Percentiles rank a stretch among this genome's conserved stretches.
phyloP scores from a whole-genome alignment of 2,888 invertebrate species.

The Pachymerium ferrugineum region DNA sequence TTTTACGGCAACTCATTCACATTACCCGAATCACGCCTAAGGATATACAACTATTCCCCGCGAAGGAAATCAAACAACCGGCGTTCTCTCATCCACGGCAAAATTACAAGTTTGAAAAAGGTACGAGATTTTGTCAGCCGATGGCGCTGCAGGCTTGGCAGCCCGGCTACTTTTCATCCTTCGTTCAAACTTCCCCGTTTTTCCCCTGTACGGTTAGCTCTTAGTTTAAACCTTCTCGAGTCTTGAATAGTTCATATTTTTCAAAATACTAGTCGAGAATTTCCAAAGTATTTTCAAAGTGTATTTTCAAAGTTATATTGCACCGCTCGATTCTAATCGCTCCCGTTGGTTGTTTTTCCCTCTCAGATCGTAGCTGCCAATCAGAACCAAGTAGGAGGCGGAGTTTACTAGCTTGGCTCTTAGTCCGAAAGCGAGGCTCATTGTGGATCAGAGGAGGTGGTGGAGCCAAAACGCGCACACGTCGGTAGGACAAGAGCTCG shows the following conservation, averaged over 20 bases:
- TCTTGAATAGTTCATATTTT: not conserved
- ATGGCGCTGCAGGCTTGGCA: not conserved
- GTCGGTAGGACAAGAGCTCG: constrained; percentile 29
- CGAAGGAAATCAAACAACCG: not conserved
- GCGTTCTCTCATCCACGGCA: no score
- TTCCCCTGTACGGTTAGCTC: not conserved
- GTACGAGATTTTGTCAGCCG: constrained; percentile 1
- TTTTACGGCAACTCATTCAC: not conserved
- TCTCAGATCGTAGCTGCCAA: not conserved
- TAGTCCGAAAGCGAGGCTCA: constrained; percentile 16
- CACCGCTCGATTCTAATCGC: not conserved
- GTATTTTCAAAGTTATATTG: no score
- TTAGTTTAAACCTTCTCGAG: not conserved
- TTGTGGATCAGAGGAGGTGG: constrained; percentile 27
- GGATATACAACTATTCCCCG: not conserved
- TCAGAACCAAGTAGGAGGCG: not conserved
- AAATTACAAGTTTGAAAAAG: constrained; percentile 25
- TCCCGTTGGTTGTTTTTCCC: not conserved
- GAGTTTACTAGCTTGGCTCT: not conserved
- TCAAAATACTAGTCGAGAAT: no score
- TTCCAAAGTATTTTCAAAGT: not conserved
- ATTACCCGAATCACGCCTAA: not conserved
- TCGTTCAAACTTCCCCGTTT: not conserved
- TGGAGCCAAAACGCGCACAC: constrained; percentile 5
- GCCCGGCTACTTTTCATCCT: not conserved